Conservation (phyloP, 2,888 invertebrate species). For the Torymus aiolomorphi region DNA sequence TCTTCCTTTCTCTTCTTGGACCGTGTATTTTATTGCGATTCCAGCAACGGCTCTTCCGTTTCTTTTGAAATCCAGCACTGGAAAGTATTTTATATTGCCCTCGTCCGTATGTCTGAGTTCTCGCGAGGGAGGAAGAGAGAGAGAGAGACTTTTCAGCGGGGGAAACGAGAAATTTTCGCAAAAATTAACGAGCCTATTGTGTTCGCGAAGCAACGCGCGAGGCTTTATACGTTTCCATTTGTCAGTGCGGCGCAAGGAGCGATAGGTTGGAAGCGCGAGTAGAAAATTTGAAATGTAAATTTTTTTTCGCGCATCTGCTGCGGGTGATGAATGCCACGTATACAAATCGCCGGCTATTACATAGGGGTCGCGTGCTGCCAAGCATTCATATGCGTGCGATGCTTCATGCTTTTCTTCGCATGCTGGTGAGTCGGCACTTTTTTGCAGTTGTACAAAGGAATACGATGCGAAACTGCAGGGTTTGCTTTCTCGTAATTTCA, state of each 20-base stretch:
- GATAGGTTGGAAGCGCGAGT: background rate
- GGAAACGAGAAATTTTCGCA: conserved; percentile 19
- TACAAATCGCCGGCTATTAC: conserved; percentile 25
- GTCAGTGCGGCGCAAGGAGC: conserved; percentile 7
- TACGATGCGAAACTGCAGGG: no score
- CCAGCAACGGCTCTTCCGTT: conserved; percentile 28
- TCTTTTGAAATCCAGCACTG: conserved; percentile 34
- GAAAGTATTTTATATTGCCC: conserved; percentile 27
- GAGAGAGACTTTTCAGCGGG: background rate
- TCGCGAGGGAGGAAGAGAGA: background rate
- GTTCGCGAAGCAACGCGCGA: background rate
- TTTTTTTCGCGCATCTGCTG: conserved; percentile 12
- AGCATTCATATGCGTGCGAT: background rate
- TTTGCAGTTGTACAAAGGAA: no score
- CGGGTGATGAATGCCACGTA: conserved; percentile 9
- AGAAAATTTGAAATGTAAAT: conserved; percentile 37
- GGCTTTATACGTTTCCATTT: conserved; percentile 32
- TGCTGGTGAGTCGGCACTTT: no score
- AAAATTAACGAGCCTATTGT: conserved; percentile 47
- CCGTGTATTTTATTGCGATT: conserved; percentile 34
- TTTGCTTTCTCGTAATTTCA: no score
- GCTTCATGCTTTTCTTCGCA: background rate
- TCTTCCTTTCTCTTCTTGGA: conserved; percentile 5
- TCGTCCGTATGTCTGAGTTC: background rate
- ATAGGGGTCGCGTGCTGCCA: conserved; percentile 7